Base-by-base conservation (phyloP, 2,888 invertebrate genomes). In the Notocelia uddmanniana region DNA sequence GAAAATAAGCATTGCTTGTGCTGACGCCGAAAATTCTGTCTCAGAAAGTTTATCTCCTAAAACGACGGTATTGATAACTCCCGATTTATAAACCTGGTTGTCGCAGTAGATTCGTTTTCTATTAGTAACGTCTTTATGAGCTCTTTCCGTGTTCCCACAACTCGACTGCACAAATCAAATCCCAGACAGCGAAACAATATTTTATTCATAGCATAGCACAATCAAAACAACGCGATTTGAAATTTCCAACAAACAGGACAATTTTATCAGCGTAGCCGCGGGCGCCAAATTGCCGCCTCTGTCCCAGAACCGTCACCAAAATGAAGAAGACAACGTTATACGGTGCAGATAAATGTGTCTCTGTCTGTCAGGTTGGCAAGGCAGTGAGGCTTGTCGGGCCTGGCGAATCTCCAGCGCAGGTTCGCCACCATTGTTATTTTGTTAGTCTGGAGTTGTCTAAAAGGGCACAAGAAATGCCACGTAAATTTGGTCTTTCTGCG, bases 381-480 rank as follows among this genome's bases (percentile, higher is more conserved):
- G 50, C 57, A 60, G 41, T 54, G 45, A 54, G 41, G 57, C 59
- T 37, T 45, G 64, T 58, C 34, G 52, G 57, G 8, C 64, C 59
- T 68, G 69, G 64, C 64, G 34, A 15, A 31, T 21, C 48, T 59
- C 66, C 64, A 75, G 55, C 71, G 60, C 62, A 60, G 73, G 62
- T 68, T 74, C 78, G 78, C 78, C 74, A 74, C 78, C 74, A 74
- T 76, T 68, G 77, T 76, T 76, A 77, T 76, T 77, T 57, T 48
- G 60, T 19, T 37, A 41, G 13, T 9, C 13, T 41, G 18, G n/a
- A 15, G 3, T 2, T 23, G 2, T n/a, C 15, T 54, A 55, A 19
- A 50, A 50, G 9, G 21, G 13, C 23, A 59, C 21, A 59, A 3
- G 18, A 2, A 59, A 60, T 45, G 45, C 45, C 45, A 60, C 60